Percentiles rank a stretch among this genome's conserved stretches.
Evolutionary conservation across 2,113 vertebrate genomes (phyloP).

Genomic region (Nannospalax galili): DNA sequence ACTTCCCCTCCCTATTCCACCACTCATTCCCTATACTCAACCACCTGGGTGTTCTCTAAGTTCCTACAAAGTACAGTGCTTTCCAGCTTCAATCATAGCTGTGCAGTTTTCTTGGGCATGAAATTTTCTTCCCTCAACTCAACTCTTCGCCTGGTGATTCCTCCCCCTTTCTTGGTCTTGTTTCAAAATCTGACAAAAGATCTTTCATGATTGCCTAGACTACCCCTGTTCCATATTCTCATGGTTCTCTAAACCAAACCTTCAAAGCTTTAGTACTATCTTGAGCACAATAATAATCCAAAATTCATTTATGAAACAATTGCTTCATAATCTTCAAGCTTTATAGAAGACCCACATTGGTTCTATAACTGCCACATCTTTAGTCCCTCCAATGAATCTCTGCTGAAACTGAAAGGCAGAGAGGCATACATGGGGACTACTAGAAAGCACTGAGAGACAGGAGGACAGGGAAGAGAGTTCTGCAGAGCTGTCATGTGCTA

Average conservation of each 20-base stretch:
- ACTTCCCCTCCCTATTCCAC: no score
- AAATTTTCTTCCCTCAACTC: background rate
- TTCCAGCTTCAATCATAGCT: background rate
- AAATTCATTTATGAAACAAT: background rate
- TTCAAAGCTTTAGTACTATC: background rate
- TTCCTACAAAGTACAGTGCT: background rate
- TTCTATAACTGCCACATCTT: background rate
- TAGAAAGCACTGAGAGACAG: background rate
- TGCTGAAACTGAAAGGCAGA: background rate
- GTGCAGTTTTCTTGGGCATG: background rate
- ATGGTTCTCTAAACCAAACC: background rate
- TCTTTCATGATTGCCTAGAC: background rate
- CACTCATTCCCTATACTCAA: background rate
- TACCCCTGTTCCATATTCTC: background rate
- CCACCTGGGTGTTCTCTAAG: background rate
- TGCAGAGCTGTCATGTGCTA: background rate
- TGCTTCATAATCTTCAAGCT: background rate
- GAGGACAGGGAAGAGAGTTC: background rate
- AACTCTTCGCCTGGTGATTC: background rate
- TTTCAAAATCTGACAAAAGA: constrained; percentile 25
- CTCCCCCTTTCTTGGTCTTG: background rate
- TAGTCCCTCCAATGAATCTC: background rate
- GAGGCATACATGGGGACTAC: no score
- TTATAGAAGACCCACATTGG: background rate
- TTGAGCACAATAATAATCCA: background rate